A percentile compares a stretch with the other conserved stretches of the same genome.
phyloP scores from a whole-genome alignment of 2,888 invertebrate genomes.

The Gymnoscelis rufifasciata region DNA sequence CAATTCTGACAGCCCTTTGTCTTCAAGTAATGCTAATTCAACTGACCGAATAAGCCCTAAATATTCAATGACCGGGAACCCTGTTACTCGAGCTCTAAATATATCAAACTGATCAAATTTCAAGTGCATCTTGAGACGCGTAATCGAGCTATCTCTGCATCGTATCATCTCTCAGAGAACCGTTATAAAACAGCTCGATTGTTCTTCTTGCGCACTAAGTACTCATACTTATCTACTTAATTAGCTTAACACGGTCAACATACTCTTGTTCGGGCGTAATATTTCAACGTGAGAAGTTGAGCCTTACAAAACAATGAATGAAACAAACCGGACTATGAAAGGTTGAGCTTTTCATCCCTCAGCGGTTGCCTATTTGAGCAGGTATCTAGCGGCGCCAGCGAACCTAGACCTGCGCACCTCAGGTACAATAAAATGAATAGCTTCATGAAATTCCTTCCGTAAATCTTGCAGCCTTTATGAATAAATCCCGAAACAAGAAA shows the following conservation, averaged over 20 bases:
- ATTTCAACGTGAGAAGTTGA: constrained; percentile 36
- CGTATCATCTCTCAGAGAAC: constrained; percentile 36
- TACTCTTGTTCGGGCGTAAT: constrained; percentile 38
- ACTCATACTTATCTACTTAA: constrained; percentile 47
- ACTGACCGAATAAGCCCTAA: constrained; percentile 26
- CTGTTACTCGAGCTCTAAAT: constrained; percentile 25
- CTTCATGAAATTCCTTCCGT: constrained; percentile 44
- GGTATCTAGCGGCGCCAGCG: constrained; percentile 47
- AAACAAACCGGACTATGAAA: constrained; percentile 38
- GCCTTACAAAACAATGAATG: constrained; percentile 33
- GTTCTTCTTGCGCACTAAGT: constrained; percentile 39
- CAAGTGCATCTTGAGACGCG: constrained; percentile 53
- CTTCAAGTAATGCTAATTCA: constrained; percentile 51
- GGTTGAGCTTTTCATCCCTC: constrained; percentile 45
- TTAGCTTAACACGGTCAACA: constrained; percentile 57
- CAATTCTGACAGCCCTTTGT: constrained; percentile 52
- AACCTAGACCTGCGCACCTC: constrained; percentile 38
- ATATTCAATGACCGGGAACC: constrained; percentile 33
- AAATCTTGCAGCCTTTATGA: constrained; percentile 40
- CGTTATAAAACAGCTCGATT: constrained; percentile 48
- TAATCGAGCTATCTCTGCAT: constrained; percentile 41
- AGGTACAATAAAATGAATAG: constrained; percentile 53
- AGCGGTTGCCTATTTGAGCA: constrained; percentile 54
- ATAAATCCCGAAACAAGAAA: constrained; percentile 30
- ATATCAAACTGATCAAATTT: constrained; percentile 44